These are phyloP conservation scores for Uria aalge DNA, from an alignment of 2,113 vertebrate genomes.

Conservation along the genomic window DNA sequence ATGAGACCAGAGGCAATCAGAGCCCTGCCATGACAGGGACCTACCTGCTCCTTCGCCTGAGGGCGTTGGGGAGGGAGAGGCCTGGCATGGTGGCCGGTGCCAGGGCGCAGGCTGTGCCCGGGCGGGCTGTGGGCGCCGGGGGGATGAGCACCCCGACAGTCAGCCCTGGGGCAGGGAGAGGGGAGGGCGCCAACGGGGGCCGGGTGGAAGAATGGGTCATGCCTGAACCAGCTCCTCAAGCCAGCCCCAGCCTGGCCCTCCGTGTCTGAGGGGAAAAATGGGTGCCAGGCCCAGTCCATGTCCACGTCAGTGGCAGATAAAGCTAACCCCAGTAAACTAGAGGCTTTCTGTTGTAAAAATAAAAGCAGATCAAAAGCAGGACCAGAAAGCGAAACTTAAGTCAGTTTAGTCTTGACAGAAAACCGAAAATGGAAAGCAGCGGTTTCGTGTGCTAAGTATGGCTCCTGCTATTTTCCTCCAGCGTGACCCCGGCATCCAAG, in stretches of 20 bases:
- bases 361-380: neutral
- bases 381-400: neutral
- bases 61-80: too few relatives aligned
- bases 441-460: neutral
- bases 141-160: too few relatives aligned
- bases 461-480: neutral
- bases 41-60: accelerated
- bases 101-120: neutral
- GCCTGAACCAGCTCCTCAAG: neutral
- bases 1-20: neutral
- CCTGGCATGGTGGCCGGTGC: neutral
- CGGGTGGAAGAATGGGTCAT: neutral
- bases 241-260: neutral
- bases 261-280: neutral
- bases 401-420: neutral
- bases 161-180: too few relatives aligned
- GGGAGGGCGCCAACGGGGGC: too few relatives aligned
- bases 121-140: too few relatives aligned
- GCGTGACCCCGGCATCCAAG: neutral
- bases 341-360: neutral
- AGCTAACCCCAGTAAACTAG: neutral
- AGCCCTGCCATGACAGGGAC: too few relatives aligned
- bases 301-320: neutral
- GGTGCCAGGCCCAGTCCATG: neutral
- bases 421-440: neutral